These are phyloP conservation scores for Chelidonichthys spinosus DNA, from an alignment of 2,797 vertebrate genomes.

Conservation along the genomic window DNA sequence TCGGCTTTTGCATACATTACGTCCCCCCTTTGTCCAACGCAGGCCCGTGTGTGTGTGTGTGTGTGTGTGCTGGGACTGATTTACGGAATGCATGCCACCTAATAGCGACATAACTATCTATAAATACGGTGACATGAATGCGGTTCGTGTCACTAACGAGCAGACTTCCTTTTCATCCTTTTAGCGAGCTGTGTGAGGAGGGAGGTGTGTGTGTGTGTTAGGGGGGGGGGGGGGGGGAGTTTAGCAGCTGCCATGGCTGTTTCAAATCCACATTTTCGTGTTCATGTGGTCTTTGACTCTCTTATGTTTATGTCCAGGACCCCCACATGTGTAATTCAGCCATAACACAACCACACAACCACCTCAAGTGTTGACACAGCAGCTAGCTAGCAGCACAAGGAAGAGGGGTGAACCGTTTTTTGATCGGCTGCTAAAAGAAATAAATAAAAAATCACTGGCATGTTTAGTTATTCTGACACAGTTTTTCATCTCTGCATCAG, in stretches of 20 bases:
- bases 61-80: conserved; percentile 30
- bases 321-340: neutral
- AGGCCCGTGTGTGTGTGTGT: neutral
- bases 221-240: too few species aligned
- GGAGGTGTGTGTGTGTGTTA: too few species aligned
- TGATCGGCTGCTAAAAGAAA: neutral
- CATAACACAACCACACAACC: neutral
- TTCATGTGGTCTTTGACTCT: conserved; percentile 15
- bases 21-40: conserved; percentile 1
- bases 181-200: neutral
- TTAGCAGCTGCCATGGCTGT: conserved; percentile 15
- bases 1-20: neutral
- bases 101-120: conserved; percentile 52
- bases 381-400: neutral
- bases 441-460: too few species aligned
- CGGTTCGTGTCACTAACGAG: conserved; percentile 21
- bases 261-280: conserved; percentile 5
- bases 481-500: conserved; percentile 43
- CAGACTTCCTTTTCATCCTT: conserved; percentile 33
- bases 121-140: conserved; percentile 68
- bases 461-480: too few species aligned
- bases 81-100: conserved; percentile 52
- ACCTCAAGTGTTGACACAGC: conserved; percentile 27
- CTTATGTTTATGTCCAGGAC: conserved; percentile 3
- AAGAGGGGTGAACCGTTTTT: conserved; percentile 8